Conservation (phyloP, 2,113 vertebrate genomes). For the Amazona vittata region DNA sequence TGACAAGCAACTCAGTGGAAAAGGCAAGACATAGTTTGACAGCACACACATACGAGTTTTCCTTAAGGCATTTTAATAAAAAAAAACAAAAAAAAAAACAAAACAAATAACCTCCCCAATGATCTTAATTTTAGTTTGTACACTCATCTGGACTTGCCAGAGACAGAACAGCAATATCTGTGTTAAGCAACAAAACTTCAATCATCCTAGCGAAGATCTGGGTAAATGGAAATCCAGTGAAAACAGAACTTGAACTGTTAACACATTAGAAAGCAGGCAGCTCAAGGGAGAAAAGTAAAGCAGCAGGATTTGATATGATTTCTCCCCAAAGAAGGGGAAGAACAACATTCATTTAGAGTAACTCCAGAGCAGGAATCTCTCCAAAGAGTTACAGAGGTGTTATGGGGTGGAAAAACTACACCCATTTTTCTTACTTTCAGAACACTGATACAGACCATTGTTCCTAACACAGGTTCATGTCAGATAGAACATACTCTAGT, state of each 20-base stretch:
- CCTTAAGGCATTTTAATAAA: background rate
- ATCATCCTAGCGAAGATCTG: background rate
- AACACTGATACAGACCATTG: background rate
- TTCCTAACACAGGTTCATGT: background rate
- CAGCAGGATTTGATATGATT: background rate
- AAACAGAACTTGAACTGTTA: background rate
- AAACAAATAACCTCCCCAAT: background rate
- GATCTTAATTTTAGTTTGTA: background rate
- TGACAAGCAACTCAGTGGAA: background rate
- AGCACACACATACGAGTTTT: background rate
- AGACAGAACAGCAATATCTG: background rate
- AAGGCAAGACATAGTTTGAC: background rate
- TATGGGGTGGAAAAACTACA: background rate
- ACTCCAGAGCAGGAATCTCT: background rate
- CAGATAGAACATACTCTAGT: background rate
- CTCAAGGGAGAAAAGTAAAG: background rate
- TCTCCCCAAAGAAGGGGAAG: background rate
- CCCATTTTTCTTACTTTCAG: background rate
- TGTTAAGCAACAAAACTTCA: background rate
- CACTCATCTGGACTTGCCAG: background rate
- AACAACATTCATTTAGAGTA: background rate
- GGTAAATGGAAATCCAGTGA: background rate
- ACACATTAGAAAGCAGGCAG: background rate
- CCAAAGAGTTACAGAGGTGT: background rate
- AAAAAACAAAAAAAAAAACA: background rate